A percentile compares a stretch with the other conserved stretches of the same genome.
These are phyloP conservation scores for Solenopsis fugax DNA, from an alignment of 1,140 invertebrate species.

Conservation along the genomic window DNA sequence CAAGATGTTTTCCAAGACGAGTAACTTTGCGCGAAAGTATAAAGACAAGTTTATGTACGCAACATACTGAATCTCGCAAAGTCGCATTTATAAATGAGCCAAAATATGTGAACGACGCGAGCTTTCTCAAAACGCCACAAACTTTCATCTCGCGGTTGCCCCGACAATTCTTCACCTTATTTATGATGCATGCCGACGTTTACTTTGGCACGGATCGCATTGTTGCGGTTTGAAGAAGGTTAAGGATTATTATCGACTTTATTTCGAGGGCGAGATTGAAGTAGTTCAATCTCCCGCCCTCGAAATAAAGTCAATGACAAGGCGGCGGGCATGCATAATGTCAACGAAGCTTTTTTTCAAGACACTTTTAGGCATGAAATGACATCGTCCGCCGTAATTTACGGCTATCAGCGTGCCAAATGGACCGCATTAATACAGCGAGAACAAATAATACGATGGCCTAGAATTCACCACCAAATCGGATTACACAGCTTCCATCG, in stretches of 20 bases:
- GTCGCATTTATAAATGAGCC: not conserved
- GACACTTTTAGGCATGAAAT: constrained; percentile 23
- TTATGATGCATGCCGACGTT: constrained; percentile 23
- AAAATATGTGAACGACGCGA: not conserved
- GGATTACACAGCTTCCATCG: not conserved
- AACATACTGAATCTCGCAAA: not conserved
- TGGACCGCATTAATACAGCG: constrained; percentile 17
- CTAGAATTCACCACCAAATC: constrained; percentile 6
- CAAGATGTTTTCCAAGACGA: not conserved
- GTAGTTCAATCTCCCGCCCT: too few relatives aligned
- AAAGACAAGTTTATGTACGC: not conserved
- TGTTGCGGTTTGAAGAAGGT: constrained; percentile 29
- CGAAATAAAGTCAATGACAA: not conserved
- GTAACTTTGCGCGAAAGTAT: not conserved
- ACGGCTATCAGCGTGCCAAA: constrained; percentile 38
- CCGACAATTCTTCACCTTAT: not conserved
- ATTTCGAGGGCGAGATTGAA: constrained; percentile 6
- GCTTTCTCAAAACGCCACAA: not conserved
- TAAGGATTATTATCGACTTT: constrained; percentile 36
- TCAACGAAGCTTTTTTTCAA: constrained; percentile 2
- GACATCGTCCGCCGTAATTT: constrained; percentile 16
- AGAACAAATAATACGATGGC: constrained; percentile 19
- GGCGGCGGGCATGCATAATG: constrained; percentile 18
- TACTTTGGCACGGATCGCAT: constrained; percentile 48
- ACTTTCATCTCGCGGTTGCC: not conserved